These are phyloP conservation scores for Clivina fossor DNA, from an alignment of 2,888 invertebrate genomes.

Conservation along the genomic window DNA sequence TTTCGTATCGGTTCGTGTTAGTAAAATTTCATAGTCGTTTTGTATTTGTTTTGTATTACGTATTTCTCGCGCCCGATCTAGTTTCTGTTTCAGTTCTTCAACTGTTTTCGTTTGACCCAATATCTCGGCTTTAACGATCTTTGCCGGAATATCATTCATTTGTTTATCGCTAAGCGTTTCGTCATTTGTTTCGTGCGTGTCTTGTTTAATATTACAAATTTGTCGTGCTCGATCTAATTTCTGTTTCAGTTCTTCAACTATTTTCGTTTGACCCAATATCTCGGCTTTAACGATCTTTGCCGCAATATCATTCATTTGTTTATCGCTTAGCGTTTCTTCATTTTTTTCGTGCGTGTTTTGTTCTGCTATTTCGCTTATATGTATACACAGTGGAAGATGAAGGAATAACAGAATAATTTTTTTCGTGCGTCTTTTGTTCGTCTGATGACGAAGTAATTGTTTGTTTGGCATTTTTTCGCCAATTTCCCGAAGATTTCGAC, in stretches of 20 bases:
- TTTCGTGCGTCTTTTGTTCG: constrained; percentile 31
- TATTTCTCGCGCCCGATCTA: constrained; percentile 68
- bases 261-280: constrained; percentile 78
- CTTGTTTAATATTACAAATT: constrained; percentile 44
- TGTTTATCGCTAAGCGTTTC: too few species aligned
- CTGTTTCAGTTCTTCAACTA: constrained; percentile 69
- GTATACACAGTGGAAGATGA: background rate
- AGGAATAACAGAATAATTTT: background rate
- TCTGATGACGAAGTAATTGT: too few species aligned
- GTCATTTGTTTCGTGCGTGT: too few species aligned
- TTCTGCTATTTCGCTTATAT: constrained; percentile 24
- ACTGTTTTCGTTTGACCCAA: constrained; percentile 77
- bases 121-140: constrained; percentile 91
- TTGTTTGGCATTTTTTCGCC: constrained; percentile 37
- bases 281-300: constrained; percentile 93
- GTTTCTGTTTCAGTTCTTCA: constrained; percentile 68
- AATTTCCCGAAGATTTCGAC: constrained; percentile 30
- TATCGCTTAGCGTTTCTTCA: constrained; percentile 64
- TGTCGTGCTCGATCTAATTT: constrained; percentile 73
- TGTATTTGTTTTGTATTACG: constrained; percentile 42
- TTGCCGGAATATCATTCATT: constrained; percentile 88
- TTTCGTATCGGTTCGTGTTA: constrained; percentile 67
- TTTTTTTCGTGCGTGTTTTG: constrained; percentile 36
- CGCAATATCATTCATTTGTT: constrained; percentile 86
- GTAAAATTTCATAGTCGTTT: constrained; percentile 60